Evolutionary conservation across 1,140 invertebrate species (phyloP).

Genomic region (Caenorhabditis brenneri): DNA sequence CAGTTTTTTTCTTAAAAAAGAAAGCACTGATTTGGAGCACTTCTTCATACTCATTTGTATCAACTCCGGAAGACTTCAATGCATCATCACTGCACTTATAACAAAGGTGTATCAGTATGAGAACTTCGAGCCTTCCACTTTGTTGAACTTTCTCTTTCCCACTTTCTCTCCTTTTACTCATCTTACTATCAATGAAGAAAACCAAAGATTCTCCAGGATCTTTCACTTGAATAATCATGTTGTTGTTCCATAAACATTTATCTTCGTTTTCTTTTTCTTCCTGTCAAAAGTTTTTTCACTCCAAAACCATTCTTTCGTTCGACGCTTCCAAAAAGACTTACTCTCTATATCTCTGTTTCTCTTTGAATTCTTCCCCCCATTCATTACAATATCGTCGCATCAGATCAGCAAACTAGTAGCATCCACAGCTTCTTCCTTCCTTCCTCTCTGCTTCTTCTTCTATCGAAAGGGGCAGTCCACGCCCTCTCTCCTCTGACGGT

Average conservation of each 20-base stretch:
- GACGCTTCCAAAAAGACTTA: conserved; percentile 26
- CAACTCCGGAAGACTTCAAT: no score
- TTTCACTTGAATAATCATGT: background rate
- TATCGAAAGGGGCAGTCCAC: background rate
- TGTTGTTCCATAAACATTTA: conserved; percentile 28
- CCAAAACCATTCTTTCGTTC: background rate
- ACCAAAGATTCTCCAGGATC: background rate
- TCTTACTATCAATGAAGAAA: background rate
- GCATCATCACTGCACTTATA: no score
- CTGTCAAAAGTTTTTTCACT: background rate
- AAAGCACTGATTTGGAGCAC: no score
- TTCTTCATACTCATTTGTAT: no score
- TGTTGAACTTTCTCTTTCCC: no score
- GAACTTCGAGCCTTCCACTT: no score
- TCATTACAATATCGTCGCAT: conserved; percentile 40
- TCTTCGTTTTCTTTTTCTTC: background rate
- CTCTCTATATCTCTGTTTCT: background rate
- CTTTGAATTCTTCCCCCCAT: background rate
- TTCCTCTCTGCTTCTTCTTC: background rate
- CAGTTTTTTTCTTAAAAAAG: no score
- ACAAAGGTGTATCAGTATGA: no score
- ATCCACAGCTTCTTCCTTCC: conserved; percentile 26
- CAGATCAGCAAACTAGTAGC: conserved; percentile 40
- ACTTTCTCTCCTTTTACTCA: background rate
- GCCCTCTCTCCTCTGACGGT: conserved; percentile 29